A percentile compares a stretch with the other conserved stretches of the same genome.
These are phyloP conservation scores for Champsocephalus esox DNA, from an alignment of 2,797 vertebrate genomes.

Conservation along the genomic window DNA sequence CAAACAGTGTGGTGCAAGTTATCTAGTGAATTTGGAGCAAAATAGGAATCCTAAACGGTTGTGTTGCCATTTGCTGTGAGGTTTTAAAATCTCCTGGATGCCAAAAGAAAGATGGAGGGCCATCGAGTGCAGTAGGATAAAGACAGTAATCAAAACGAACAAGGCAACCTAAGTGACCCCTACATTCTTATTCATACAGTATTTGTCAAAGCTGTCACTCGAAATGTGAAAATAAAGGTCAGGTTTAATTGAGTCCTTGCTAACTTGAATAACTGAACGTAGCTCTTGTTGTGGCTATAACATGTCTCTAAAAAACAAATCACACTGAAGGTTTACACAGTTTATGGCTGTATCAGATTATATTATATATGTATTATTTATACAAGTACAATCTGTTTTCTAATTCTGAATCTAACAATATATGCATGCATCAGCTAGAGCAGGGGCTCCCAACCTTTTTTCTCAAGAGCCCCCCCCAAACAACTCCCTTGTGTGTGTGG, in stretches of 20 bases:
- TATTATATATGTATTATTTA: neutral
- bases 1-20: constrained; percentile 24
- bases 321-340: neutral
- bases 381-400: neutral
- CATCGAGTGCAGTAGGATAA: constrained; percentile 15
- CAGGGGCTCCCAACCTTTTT: too few relatives aligned
- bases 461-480: too few relatives aligned
- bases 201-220: constrained; percentile 50
- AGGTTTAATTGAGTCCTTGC: constrained; percentile 46
- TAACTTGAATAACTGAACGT: constrained; percentile 26
- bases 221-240: constrained; percentile 53
- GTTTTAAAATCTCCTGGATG: constrained; percentile 19
- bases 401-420: neutral
- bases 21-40: constrained; percentile 29
- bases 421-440: neutral
- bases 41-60: constrained; percentile 40
- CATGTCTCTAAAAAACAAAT: neutral
- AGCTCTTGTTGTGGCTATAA: constrained; percentile 11
- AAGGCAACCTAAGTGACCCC: constrained; percentile 23
- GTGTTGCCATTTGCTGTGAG: constrained; percentile 14
- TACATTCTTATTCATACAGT: constrained; percentile 31
- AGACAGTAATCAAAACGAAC: constrained; percentile 52
- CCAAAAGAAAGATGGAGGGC: constrained; percentile 26
- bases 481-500: too few relatives aligned
- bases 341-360: neutral